These are phyloP conservation scores for Conomelus anceps DNA, from an alignment of 2,888 invertebrate species.

Conservation along the genomic window DNA sequence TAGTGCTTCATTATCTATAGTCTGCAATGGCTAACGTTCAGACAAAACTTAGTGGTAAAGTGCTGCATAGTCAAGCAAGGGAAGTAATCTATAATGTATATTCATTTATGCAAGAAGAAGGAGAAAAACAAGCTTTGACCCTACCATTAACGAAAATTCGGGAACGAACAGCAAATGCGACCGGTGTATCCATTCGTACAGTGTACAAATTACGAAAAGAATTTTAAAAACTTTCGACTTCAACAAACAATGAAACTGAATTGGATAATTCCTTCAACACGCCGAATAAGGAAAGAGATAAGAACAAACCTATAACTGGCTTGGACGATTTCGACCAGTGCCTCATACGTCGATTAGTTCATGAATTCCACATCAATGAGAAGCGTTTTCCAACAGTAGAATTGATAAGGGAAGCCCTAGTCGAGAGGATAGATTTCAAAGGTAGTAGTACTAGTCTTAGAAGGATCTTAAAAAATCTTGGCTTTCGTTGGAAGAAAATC, in stretches of 20 bases:
- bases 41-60: background rate
- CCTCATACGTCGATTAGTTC: background rate
- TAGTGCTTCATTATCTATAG: no score
- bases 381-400: background rate
- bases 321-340: constrained; percentile 11
- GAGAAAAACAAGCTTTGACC: background rate
- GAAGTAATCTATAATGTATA: background rate
- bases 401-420: background rate
- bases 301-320: background rate
- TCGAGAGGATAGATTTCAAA: constrained; percentile 10
- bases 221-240: no score
- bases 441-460: background rate
- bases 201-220: no score
- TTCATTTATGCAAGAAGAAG: background rate
- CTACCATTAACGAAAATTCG: background rate
- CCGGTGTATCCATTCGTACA: constrained; percentile 5
- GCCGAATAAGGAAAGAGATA: background rate
- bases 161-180: constrained; percentile 12
- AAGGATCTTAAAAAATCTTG: constrained; percentile 2
- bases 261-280: background rate
- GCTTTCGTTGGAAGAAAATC: constrained; percentile 9
- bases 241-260: constrained; percentile 12
- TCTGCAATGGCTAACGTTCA: background rate
- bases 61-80: background rate
- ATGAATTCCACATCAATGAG: constrained; percentile 7